These are phyloP conservation scores for Coccyzus lansbergi DNA, from an alignment of 2,797 vertebrate genomes.

Conservation along the genomic window DNA sequence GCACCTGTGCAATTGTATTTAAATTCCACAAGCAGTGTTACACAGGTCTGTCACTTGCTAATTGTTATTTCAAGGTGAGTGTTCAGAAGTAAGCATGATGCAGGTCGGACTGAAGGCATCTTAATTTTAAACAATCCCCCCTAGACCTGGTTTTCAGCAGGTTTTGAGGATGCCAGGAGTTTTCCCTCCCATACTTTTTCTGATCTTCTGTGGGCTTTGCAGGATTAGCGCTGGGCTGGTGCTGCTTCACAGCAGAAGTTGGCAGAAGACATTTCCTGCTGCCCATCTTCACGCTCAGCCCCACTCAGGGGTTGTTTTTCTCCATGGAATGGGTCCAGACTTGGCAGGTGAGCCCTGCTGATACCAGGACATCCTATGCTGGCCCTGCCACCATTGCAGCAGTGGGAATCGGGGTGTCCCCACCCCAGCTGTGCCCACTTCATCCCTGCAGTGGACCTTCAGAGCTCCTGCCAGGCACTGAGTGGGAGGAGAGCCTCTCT, in stretches of 20 bases:
- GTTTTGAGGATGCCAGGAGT: background rate
- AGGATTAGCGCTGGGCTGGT: background rate
- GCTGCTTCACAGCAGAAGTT: background rate
- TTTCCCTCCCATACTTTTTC: background rate
- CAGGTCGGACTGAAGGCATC: background rate
- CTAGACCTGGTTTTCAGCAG: background rate
- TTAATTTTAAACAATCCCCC: background rate
- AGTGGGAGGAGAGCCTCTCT: background rate
- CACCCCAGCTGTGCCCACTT: accelerated
- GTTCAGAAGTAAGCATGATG: background rate
- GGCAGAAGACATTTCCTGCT: background rate
- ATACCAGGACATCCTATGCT: background rate
- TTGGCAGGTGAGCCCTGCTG: accelerated
- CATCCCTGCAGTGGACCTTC: background rate
- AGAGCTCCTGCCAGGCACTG: background rate
- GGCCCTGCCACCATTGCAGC: background rate
- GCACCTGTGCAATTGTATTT: accelerated
- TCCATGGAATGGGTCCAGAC: background rate
- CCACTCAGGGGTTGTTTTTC: background rate
- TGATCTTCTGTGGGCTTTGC: background rate
- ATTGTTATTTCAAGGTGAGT: background rate
- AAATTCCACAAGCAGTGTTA: background rate
- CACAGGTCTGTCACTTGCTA: background rate
- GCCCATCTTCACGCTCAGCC: background rate
- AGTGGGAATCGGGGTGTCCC: background rate